Evolutionary conservation across 2,797 vertebrate species (phyloP).

Genomic region (Hippoglossus hippoglossus): DNA sequence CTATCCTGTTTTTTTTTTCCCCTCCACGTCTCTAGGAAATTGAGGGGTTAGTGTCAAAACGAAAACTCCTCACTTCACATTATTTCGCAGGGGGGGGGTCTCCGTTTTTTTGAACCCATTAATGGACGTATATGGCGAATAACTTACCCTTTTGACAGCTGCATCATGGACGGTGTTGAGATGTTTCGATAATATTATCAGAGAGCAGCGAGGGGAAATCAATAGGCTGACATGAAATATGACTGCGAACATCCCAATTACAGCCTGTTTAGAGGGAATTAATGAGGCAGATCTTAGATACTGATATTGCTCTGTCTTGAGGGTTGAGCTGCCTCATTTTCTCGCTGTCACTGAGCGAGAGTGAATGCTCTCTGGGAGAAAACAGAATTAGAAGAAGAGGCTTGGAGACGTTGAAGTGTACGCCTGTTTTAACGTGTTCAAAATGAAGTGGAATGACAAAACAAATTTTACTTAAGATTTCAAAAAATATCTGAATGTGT

Average conservation of each 20-base stretch:
- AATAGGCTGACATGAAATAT: slow-evolving; percentile 94
- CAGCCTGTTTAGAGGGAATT: slow-evolving; percentile 86
- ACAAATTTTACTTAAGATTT: slow-evolving; percentile 7
- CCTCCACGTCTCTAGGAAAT: slow-evolving; percentile 80
- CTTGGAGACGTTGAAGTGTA: slow-evolving; percentile 2
- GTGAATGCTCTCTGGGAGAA: slow-evolving; percentile 19
- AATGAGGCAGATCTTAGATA: slow-evolving; percentile 83
- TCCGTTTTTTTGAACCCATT: slow-evolving; percentile 83
- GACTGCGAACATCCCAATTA: slow-evolving; percentile 97
- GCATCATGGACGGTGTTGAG: slow-evolving; percentile 91
- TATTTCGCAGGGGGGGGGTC: slow-evolving; percentile 82
- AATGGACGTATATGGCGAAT: slow-evolving; percentile 88
- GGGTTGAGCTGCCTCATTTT: slow-evolving; percentile 66
- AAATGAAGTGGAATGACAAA: neutral
- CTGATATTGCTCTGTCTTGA: slow-evolving; percentile 76
- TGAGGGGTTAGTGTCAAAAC: slow-evolving; percentile 96
- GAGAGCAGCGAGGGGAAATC: slow-evolving; percentile 90
- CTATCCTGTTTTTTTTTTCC: slow-evolving; percentile 8
- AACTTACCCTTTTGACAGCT: slow-evolving; percentile 94
- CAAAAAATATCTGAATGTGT: neutral
- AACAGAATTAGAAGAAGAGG: neutral
- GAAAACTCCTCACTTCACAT: slow-evolving; percentile 95
- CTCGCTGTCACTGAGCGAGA: slow-evolving; percentile 65
- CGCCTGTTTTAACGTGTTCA: slow-evolving; percentile 8
- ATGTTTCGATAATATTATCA: slow-evolving; percentile 97